Percentiles rank a stretch among this genome's conserved stretches.
Conservation (phyloP, 2,888 invertebrate species). For the Epistrophe eligans region DNA sequence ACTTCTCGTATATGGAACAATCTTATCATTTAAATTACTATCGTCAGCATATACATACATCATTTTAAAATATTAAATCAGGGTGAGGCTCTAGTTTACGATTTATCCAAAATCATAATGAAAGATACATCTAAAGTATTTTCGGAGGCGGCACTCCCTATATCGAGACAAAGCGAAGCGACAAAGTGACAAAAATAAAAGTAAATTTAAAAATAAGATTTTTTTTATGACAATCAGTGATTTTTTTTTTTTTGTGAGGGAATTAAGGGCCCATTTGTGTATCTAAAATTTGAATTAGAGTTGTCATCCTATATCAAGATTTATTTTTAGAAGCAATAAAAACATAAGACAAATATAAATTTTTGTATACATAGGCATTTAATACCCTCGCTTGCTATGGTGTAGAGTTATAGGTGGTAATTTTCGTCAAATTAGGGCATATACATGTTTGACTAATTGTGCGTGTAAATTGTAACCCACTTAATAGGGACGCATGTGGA, state of each 20-base stretch:
- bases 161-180: neutral
- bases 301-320: constrained; percentile 41
- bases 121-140: neutral
- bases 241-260: neutral
- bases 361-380: neutral
- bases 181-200: constrained; percentile 16
- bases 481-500: neutral
- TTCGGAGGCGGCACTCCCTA: constrained; percentile 20
- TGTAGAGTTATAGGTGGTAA: constrained; percentile 4
- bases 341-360: constrained; percentile 29
- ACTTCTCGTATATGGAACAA: neutral
- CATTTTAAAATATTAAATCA: constrained; percentile 15
- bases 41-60: neutral
- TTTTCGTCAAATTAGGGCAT: constrained; percentile 55
- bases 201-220: constrained; percentile 23
- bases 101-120: constrained; percentile 17
- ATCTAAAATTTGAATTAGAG: constrained; percentile 16
- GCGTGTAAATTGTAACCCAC: constrained; percentile 60
- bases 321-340: constrained; percentile 44
- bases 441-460: constrained; percentile 64
- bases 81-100: neutral
- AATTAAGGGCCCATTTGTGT: constrained; percentile 56
- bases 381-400: neutral
- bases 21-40: constrained; percentile 8
- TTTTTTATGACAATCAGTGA: constrained; percentile 26